Percentiles rank a stretch among this genome's conserved stretches.
These are phyloP conservation scores for Heterodera carotae DNA, from an alignment of 1,140 invertebrate genomes.

Conservation along the genomic window DNA sequence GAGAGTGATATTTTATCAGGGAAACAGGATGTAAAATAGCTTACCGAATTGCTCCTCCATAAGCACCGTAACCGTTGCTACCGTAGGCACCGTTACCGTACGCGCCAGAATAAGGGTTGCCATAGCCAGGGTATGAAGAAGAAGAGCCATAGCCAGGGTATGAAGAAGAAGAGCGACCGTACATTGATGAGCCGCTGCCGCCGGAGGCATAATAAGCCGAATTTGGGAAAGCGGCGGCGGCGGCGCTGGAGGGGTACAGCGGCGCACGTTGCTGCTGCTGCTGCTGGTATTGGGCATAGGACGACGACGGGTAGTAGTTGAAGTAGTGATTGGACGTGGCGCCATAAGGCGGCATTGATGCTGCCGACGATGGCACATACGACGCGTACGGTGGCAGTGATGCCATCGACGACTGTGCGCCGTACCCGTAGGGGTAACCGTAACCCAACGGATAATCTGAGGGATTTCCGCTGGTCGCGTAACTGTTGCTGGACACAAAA, in stretches of 20 bases:
- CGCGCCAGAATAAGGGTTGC: not conserved
- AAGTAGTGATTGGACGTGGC: not conserved
- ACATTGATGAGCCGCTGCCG: not conserved
- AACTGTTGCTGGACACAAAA: not conserved
- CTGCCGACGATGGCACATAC: not conserved
- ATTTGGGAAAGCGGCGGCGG: no score
- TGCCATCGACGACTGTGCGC: not conserved
- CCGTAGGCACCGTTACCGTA: not conserved
- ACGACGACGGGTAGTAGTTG: not conserved
- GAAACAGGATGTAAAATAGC: no score
- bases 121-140: not conserved
- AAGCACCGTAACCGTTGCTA: not conserved
- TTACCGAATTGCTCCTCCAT: not conserved
- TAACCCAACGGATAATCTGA: not conserved
- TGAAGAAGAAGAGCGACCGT: not conserved
- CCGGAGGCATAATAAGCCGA: not conserved
- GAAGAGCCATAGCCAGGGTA: not conserved
- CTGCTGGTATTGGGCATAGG: not conserved
- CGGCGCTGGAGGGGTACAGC: no score
- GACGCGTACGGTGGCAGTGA: not conserved
- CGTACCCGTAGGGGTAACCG: slow-evolving; percentile 10
- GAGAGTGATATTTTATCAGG: no score
- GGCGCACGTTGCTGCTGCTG: not conserved
- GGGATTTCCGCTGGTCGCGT: not conserved
- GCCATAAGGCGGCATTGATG: not conserved